These are phyloP conservation scores for Metopolophium dirhodum DNA, from an alignment of 1,140 invertebrate species.

Conservation along the genomic window DNA sequence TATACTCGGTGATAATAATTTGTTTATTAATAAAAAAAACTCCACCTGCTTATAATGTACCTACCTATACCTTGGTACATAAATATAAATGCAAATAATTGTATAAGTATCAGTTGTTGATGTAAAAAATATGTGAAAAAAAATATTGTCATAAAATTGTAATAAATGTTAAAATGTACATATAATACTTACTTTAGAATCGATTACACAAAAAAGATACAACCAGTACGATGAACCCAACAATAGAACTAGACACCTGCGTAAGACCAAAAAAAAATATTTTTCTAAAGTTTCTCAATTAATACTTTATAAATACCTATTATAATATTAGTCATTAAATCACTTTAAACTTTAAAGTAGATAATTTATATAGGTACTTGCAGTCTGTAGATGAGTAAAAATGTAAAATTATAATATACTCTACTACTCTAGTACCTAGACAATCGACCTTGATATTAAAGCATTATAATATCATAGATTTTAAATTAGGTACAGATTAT, in stretches of 20 bases:
- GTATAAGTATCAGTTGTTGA: neutral
- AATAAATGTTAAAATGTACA: neutral
- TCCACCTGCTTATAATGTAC: neutral
- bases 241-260: conserved; percentile 18
- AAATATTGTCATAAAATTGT: neutral
- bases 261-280: neutral
- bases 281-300: neutral
- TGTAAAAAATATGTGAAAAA: neutral
- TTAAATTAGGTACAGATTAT: neutral
- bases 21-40: neutral
- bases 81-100: neutral
- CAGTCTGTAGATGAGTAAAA: neutral
- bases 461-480: neutral
- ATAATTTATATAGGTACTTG: too few species aligned
- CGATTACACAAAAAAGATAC: conserved; percentile 7
- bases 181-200: neutral
- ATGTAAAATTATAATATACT: neutral
- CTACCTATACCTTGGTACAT: neutral
- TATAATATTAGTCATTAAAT: neutral
- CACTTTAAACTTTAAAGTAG: neutral
- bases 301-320: neutral
- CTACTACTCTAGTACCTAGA: neutral
- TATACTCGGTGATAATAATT: neutral
- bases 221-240: conserved; percentile 3
- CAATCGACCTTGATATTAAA: neutral